These are phyloP conservation scores for Gobiocypris rarus DNA, from an alignment of 2,113 vertebrate genomes.

Conservation along the genomic window DNA sequence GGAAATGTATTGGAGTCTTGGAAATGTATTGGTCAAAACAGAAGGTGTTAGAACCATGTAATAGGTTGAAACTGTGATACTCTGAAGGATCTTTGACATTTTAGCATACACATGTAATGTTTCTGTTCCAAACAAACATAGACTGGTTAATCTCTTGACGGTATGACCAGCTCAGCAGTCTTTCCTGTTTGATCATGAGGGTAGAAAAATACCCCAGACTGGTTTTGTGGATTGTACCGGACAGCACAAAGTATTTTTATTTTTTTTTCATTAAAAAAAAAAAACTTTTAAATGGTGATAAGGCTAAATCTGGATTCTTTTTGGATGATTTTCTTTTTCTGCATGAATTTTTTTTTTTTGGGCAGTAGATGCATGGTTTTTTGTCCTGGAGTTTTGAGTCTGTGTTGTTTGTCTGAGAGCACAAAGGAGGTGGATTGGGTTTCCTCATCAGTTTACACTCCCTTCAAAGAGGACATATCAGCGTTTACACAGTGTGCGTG, in stretches of 20 bases:
- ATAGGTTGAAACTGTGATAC: neutral
- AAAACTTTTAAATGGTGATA: neutral
- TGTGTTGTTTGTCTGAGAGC: constrained; percentile 9
- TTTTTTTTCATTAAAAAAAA: neutral
- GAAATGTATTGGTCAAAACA: neutral
- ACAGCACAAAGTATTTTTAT: neutral
- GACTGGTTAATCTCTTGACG: neutral
- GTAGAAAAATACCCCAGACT: neutral
- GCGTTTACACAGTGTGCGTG: constrained; percentile 6
- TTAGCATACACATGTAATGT: neutral
- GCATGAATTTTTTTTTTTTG: too few relatives aligned
- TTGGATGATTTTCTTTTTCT: neutral
- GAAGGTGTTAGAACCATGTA: neutral
- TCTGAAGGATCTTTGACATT: neutral
- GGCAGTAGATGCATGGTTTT: neutral
- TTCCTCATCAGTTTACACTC: constrained; percentile 38
- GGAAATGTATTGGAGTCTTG: neutral
- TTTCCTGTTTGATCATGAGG: constrained; percentile 5
- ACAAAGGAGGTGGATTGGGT: constrained; percentile 39
- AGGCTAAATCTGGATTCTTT: neutral
- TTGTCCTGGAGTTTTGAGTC: neutral
- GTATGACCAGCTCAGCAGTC: neutral
- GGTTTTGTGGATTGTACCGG: neutral
- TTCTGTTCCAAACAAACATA: constrained; percentile 2
- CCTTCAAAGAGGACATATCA: constrained; percentile 37